Evolutionary conservation across 2,113 vertebrate genomes (phyloP).

Genomic region (Columba janthina): DNA sequence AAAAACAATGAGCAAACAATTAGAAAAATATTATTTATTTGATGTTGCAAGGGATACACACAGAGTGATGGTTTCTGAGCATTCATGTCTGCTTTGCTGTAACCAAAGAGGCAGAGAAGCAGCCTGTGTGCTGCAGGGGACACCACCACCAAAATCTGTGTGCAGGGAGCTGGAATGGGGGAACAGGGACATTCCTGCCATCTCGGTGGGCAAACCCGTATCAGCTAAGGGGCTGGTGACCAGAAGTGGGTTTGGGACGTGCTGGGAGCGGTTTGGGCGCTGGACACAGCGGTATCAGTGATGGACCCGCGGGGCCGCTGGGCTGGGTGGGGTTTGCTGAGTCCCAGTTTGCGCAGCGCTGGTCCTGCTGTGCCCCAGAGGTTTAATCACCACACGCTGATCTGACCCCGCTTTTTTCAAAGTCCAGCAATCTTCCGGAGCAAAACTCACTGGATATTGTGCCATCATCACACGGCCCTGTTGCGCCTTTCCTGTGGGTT

Average conservation of each 20-base stretch:
- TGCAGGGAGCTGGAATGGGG: no score
- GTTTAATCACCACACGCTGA: neutral
- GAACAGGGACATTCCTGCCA: rapidly evolving
- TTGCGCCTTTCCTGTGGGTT: neutral
- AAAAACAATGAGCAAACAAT: neutral
- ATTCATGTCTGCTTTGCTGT: neutral
- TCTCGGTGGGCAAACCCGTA: neutral
- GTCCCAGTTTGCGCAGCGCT: neutral
- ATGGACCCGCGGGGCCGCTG: neutral
- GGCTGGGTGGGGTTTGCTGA: neutral
- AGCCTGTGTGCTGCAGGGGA: neutral
- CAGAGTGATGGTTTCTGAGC: rapidly evolving
- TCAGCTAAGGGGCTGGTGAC: neutral
- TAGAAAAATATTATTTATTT: neutral
- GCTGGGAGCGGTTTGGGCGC: no score
- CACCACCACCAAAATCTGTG: neutral
- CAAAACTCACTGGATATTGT: neutral
- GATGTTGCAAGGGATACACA: rapidly evolving
- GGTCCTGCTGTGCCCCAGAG: neutral
- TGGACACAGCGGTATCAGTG: no score
- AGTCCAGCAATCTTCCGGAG: neutral
- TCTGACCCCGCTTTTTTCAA: neutral
- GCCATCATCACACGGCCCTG: rapidly evolving
- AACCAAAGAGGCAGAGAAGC: no score
- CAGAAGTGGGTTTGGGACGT: no score